Conservation (phyloP, 2,797 vertebrate genomes). For the Onychomys torridus region DNA sequence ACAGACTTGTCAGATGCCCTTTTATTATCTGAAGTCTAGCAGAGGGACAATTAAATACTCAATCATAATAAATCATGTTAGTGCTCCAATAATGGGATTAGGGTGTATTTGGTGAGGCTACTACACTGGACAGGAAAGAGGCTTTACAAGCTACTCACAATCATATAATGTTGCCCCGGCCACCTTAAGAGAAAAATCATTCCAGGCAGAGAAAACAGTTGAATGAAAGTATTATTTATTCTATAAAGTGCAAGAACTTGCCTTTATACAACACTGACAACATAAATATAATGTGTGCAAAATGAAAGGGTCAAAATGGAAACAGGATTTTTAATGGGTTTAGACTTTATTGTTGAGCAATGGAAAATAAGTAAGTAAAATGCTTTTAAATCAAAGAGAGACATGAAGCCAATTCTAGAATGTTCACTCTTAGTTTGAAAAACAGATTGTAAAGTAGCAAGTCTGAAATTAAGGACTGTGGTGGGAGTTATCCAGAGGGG, state of each 20-base stretch:
- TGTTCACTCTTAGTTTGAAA: not conserved
- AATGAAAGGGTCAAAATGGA: not conserved
- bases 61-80: not conserved
- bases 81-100: not conserved
- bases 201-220: not conserved
- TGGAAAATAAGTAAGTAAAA: conserved; percentile 18
- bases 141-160: not conserved
- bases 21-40: not conserved
- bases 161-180: not conserved
- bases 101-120: not conserved
- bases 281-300: not conserved
- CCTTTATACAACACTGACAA: not conserved
- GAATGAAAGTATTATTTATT: not conserved
- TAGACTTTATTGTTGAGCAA: not conserved
- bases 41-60: not conserved
- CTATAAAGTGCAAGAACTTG: not conserved
- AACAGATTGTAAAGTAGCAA: not conserved
- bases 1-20: not conserved
- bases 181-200: not conserved
- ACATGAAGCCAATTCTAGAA: not conserved
- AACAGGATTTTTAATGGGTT: conserved; percentile 27
- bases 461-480: not conserved
- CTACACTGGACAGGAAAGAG: not conserved
- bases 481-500: not conserved
- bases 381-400: conserved; percentile 26